These are phyloP conservation scores for Malurus cyaneus DNA, from an alignment of 2,113 vertebrate genomes.

Conservation along the genomic window DNA sequence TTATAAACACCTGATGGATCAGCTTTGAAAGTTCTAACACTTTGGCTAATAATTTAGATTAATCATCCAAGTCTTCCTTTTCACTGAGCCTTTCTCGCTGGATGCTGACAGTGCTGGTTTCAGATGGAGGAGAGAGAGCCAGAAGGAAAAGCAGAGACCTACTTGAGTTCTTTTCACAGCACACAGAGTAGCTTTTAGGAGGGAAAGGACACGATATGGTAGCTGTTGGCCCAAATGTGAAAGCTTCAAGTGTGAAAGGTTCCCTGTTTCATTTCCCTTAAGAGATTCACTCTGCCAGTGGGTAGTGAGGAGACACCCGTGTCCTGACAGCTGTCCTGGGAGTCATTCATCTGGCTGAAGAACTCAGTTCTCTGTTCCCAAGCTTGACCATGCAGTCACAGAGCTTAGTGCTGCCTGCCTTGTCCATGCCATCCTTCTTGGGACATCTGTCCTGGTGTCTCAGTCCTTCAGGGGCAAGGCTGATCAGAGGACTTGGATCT, in stretches of 20 bases:
- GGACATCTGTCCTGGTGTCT: not conserved
- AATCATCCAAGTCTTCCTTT: not conserved
- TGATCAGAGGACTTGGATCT: not conserved
- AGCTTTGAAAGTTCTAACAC: not conserved
- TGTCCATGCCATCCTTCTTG: not conserved
- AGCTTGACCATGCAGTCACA: not conserved
- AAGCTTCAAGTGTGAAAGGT: not conserved
- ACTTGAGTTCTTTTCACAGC: not conserved
- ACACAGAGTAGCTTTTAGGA: not conserved
- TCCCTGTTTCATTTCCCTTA: not conserved
- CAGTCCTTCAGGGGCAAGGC: not conserved
- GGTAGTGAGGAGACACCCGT: not conserved
- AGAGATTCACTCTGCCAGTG: not conserved
- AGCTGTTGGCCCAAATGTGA: not conserved
- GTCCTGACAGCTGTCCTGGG: not conserved
- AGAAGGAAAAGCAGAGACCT: not conserved
- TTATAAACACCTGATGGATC: not conserved
- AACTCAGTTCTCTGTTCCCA: not conserved
- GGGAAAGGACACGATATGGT: rapidly evolving
- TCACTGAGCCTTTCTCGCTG: not conserved
- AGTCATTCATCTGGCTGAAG: not conserved
- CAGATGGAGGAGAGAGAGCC: not conserved
- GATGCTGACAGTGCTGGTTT: not conserved
- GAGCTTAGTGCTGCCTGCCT: not conserved
- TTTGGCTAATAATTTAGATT: not conserved